These are phyloP conservation scores for Mormyrus lacerda DNA, from an alignment of 2,113 vertebrate genomes.

Conservation along the genomic window DNA sequence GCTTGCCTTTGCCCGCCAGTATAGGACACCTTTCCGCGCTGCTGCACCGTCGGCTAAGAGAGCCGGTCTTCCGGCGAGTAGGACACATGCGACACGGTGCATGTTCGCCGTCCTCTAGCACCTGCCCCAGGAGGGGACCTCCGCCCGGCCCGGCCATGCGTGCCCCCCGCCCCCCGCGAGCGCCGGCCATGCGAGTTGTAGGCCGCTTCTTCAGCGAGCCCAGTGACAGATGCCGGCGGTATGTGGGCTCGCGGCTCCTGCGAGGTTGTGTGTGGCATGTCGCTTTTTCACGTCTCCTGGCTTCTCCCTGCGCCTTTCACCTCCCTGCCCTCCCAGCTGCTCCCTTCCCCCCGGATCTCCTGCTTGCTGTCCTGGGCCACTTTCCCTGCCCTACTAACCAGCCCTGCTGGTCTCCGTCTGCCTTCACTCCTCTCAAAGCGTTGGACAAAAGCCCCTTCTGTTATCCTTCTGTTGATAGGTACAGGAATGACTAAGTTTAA, in stretches of 20 bases:
- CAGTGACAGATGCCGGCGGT: constrained; percentile 1
- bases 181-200: neutral
- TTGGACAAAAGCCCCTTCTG: neutral
- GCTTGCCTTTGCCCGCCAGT: neutral
- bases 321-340: neutral
- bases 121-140: neutral
- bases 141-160: neutral
- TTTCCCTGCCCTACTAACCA: neutral
- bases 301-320: neutral
- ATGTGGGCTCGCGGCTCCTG: neutral
- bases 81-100: neutral
- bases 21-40: neutral
- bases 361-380: neutral
- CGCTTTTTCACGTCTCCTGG: neutral
- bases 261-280: neutral
- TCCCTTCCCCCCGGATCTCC: neutral
- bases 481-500: neutral
- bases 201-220: constrained; percentile 17
- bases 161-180: neutral
- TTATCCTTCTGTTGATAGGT: neutral
- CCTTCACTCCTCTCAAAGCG: neutral
- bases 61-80: neutral
- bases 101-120: neutral
- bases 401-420: neutral
- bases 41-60: neutral